A percentile compares a stretch with the other conserved stretches of the same genome.
Conservation (phyloP, 2,888 invertebrate species). For the Gastrophysa polygoni region DNA sequence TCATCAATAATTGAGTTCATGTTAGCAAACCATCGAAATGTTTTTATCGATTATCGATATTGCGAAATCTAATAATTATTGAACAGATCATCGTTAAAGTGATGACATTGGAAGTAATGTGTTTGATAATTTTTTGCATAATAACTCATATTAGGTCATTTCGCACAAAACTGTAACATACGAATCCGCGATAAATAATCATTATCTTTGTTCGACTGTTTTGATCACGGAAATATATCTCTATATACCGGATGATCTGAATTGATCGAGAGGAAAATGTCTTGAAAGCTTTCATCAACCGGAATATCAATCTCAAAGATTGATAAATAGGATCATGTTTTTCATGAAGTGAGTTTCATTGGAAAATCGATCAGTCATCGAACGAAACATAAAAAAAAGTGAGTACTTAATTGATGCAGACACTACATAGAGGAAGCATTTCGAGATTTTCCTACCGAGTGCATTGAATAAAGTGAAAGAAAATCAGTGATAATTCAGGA, state of each 20-base stretch:
- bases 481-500: slow-evolving; percentile 35
- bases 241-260: no score
- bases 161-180: not conserved
- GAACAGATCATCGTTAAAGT: not conserved
- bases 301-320: no score
- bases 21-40: no score
- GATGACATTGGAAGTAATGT: not conserved
- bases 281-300: no score
- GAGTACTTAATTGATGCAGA: slow-evolving; percentile 11
- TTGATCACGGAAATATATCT: not conserved
- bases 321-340: no score
- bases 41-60: slow-evolving; percentile 16
- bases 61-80: slow-evolving; percentile 25
- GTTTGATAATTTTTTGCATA: not conserved
- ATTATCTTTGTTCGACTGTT: not conserved
- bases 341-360: not conserved
- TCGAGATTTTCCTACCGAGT: slow-evolving; percentile 11
- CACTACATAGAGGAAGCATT: not conserved
- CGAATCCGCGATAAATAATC: not conserved
- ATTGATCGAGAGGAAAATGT: no score
- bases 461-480: slow-evolving; percentile 26
- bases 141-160: not conserved
- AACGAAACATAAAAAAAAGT: slow-evolving; percentile 2
- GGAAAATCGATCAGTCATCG: not conserved
- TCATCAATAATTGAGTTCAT: no score